These are phyloP conservation scores for Pemphigus obesinymphae DNA, from an alignment of 1,140 invertebrate species.

Conservation along the genomic window DNA sequence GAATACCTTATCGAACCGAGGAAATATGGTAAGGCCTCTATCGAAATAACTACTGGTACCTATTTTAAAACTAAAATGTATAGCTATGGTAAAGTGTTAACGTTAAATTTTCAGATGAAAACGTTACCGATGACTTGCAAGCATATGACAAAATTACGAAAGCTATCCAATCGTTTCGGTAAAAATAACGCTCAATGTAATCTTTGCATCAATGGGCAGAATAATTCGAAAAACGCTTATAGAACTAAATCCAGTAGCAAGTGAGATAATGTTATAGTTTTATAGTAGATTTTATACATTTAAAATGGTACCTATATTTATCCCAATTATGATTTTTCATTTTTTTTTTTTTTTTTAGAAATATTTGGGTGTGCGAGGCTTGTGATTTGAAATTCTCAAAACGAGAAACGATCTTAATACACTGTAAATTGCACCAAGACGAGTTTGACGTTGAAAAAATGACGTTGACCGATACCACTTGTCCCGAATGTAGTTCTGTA, in stretches of 20 bases:
- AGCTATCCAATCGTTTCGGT: neutral
- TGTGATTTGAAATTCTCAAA: constrained; percentile 32
- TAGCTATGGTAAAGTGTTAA: too few relatives aligned
- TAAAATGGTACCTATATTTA: neutral
- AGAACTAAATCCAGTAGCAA: neutral
- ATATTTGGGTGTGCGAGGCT: neutral
- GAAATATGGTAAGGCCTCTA: constrained; percentile 25
- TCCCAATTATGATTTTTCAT: neutral
- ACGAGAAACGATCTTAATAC: constrained; percentile 15
- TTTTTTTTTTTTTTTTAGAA: neutral
- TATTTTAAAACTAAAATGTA: neutral
- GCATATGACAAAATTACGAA: neutral
- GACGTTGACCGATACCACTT: neutral
- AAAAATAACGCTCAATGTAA: constrained; percentile 18
- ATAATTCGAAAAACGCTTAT: neutral
- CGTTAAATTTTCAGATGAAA: neutral
- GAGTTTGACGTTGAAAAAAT: neutral
- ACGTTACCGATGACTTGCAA: neutral
- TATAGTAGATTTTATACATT: neutral
- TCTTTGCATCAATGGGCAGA: neutral
- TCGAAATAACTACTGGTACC: neutral
- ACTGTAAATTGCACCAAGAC: neutral
- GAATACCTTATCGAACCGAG: neutral
- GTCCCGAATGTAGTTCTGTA: constrained; percentile 11
- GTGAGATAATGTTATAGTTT: neutral